Evolutionary conservation across 2,888 invertebrate genomes (phyloP), one percentile per base, ranked within the genome.

Genomic region (Chydorus sphaericus): DNA sequence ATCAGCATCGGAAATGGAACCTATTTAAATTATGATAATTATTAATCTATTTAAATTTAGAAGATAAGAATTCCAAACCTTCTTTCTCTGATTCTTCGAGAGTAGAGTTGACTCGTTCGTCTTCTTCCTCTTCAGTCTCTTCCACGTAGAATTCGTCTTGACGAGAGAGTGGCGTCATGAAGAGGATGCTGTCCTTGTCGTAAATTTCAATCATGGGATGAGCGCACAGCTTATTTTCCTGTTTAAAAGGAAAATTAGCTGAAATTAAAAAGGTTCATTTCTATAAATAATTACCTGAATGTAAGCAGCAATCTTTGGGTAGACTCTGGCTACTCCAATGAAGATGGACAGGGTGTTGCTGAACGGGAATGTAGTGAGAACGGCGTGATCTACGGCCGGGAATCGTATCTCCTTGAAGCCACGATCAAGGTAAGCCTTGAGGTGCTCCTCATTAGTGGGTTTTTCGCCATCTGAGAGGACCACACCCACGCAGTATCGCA

Each of bases 151-250:
- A 73, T 54, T 70, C 69, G 31, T 69, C 67, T 60, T 73, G 73
- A 53, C 66, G 67, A 7, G 70, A 66, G 36, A 73, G 63, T 1
- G 73, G 73, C 5, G 69, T 71, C 62, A 71, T 65, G 62, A 70
- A 73, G 28, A 68, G 61, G 10, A 73, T 72, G 16, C 60, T 60
- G 23, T 64, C 60, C 26, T 65, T 66, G 58, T 68, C 67, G 61
- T 73, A 73, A 8, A 72, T 64, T 62, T 73, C 73, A 33, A 73
- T 60, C 61, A 67, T 66, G 11, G 73, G 73, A 62, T 71, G 69
- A 5, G 72, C 73, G 63, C 70, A 70, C 18, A 73, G 64, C 54
- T 67, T 64, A 14, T 61, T 57, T 20, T 60, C 59, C 63, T 65
- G 59, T 51, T 58, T 37, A 56, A 59, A 8, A 56, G 20, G 23